These are phyloP conservation scores for Ridgeia piscesae DNA, from an alignment of 1,140 invertebrate species.

Conservation along the genomic window DNA sequence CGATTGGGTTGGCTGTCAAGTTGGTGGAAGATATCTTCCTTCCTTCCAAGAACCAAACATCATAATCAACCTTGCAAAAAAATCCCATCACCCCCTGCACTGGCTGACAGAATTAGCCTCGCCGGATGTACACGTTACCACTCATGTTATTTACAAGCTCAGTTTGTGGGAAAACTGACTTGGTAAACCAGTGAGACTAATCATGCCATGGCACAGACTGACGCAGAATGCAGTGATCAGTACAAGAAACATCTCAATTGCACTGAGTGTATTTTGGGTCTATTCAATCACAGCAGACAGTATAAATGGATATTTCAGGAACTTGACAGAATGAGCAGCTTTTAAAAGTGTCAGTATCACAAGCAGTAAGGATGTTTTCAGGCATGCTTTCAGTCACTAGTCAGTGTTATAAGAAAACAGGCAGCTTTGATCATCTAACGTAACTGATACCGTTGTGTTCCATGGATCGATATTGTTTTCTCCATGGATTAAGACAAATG, in stretches of 20 bases:
- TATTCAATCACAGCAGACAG: background rate
- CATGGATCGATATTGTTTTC: background rate
- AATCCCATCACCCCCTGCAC: background rate
- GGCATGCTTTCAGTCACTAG: background rate
- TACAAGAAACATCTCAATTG: background rate
- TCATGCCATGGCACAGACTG: background rate
- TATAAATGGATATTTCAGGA: background rate
- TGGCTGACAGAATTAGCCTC: background rate
- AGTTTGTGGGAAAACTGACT: background rate
- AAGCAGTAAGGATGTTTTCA: background rate
- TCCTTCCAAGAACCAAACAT: background rate
- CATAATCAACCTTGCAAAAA: background rate
- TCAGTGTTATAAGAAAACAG: background rate
- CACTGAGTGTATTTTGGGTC: background rate
- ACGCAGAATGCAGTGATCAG: background rate
- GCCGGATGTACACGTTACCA: background rate
- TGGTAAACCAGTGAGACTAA: background rate
- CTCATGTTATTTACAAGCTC: background rate
- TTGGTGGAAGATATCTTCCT: background rate
- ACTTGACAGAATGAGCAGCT: background rate
- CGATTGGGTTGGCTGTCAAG: background rate
- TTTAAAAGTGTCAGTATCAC: background rate
- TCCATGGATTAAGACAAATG: background rate
- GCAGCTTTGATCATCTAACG: background rate
- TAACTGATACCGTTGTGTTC: too few species aligned